Percentiles rank a stretch among this genome's conserved stretches.
These are phyloP conservation scores for Lucinisca nassula DNA, from an alignment of 2,888 invertebrate genomes.

Conservation along the genomic window DNA sequence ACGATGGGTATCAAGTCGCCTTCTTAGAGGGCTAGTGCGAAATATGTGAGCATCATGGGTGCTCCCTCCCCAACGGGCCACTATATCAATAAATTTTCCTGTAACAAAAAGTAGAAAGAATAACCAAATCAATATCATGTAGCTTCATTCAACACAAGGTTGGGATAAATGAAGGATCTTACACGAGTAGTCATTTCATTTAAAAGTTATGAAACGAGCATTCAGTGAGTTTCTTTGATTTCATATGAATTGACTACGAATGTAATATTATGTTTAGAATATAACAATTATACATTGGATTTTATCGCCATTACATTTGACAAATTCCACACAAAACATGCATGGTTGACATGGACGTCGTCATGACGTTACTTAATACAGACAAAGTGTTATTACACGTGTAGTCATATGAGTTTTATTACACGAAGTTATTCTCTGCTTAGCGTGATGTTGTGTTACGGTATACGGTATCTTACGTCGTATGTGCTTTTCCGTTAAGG, in stretches of 20 bases:
- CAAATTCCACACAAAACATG: too few relatives aligned
- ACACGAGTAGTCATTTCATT: too few relatives aligned
- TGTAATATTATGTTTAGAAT: neutral
- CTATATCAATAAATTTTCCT: conserved; percentile 4
- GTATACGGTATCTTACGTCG: neutral
- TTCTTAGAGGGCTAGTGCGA: neutral
- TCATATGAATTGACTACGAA: neutral
- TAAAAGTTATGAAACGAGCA: too few relatives aligned
- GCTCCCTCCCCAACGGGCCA: neutral
- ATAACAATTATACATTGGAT: too few relatives aligned
- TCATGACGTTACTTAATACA: too few relatives aligned
- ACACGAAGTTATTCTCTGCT: neutral
- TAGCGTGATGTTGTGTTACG: neutral
- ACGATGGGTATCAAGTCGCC: neutral
- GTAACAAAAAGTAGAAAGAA: neutral
- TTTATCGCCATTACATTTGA: too few relatives aligned
- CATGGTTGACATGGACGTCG: too few relatives aligned
- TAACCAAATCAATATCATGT: neutral
- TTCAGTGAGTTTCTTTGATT: neutral
- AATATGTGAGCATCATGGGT: neutral
- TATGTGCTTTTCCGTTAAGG: neutral
- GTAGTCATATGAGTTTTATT: too few relatives aligned
- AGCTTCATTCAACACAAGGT: neutral
- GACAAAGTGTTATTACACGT: too few relatives aligned
- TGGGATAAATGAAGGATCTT: neutral